Conservation (phyloP, 2,888 invertebrate genomes). For the Eristalis tenax region DNA sequence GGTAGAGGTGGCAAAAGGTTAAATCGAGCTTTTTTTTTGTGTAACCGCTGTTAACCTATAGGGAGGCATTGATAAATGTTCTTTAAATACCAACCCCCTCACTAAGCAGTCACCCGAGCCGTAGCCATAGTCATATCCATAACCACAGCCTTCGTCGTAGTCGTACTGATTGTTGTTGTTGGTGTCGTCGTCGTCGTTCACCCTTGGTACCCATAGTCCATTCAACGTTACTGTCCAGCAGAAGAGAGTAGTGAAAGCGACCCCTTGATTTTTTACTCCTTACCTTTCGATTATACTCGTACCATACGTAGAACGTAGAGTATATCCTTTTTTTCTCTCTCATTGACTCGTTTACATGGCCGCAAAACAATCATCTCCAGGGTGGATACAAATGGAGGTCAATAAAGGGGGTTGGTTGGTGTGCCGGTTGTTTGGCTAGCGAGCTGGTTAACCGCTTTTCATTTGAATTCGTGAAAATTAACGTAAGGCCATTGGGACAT, state of each 20-base stretch:
- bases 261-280: slow-evolving; percentile 64
- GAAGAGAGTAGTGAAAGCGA: slow-evolving; percentile 62
- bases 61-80: slow-evolving; percentile 72
- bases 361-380: slow-evolving; percentile 71
- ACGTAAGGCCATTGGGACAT: slow-evolving; percentile 68
- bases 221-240: slow-evolving; percentile 66
- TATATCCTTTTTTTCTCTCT: slow-evolving; percentile 42
- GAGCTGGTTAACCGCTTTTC: slow-evolving; percentile 70
- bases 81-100: slow-evolving; percentile 70
- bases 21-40: slow-evolving; percentile 71
- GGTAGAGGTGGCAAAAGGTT: slow-evolving; percentile 71
- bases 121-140: background rate
- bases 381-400: slow-evolving; percentile 71
- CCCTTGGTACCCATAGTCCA: slow-evolving; percentile 62
- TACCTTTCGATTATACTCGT: slow-evolving; percentile 53
- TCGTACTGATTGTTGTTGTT: slow-evolving; percentile 10
- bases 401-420: slow-evolving; percentile 63
- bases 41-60: slow-evolving; percentile 70
- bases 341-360: slow-evolving; percentile 69
- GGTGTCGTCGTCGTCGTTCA: slow-evolving; percentile 47
- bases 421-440: slow-evolving; percentile 48
- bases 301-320: background rate
- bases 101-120: slow-evolving; percentile 3
- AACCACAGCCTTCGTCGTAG: slow-evolving; percentile 4
- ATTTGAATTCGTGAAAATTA: slow-evolving; percentile 69